A percentile compares a stretch with the other conserved stretches of the same genome.
Conservation (phyloP, 2,113 vertebrate species). For the Columba livia region DNA sequence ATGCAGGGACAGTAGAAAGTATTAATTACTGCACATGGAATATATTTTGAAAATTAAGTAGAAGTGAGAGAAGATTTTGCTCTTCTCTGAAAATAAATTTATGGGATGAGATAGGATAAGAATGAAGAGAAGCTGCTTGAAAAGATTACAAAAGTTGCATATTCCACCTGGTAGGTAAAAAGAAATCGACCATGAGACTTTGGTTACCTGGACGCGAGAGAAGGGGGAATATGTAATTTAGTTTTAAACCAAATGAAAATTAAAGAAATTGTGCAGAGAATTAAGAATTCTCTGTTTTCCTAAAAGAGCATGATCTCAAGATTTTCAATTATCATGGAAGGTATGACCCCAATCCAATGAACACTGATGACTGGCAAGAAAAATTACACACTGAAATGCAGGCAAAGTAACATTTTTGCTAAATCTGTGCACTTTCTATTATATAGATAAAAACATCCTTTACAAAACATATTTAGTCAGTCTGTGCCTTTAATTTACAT, state of each 20-base stretch:
- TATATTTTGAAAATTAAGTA: neutral
- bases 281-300: neutral
- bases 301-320: neutral
- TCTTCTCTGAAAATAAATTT: neutral
- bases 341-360: neutral
- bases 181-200: neutral
- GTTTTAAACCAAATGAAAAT: neutral
- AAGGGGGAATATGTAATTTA: neutral
- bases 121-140: neutral
- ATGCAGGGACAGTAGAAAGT: neutral
- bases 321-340: neutral
- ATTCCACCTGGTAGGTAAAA: neutral
- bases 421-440: neutral
- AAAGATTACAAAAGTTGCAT: neutral
- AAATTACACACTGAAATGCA: neutral
- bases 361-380: neutral
- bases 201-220: neutral
- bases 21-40: neutral
- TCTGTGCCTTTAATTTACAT: neutral
- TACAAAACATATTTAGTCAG: neutral
- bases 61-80: neutral
- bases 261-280: neutral
- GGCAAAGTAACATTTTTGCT: neutral
- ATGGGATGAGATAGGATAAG: neutral
- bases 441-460: neutral